Base-by-base conservation (phyloP, 2,797 vertebrate genomes). In the Zalophus californianus region DNA sequence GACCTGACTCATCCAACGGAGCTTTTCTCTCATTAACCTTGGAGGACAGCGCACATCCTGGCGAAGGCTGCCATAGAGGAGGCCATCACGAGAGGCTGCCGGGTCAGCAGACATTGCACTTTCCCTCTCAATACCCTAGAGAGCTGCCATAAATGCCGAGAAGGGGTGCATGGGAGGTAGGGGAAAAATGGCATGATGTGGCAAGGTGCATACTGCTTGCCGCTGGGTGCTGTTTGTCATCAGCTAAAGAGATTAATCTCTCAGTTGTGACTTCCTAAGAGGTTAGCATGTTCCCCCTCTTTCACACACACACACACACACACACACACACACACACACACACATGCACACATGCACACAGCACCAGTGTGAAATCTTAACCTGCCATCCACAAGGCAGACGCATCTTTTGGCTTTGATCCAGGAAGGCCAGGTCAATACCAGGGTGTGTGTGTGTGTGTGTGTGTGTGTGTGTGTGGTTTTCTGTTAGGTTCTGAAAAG, bases 11-110 rank as follows among this genome's bases (percentile, higher is more conserved):
- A 3, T 95, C 91, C 41, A 64, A 86, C 29, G 77, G 60, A 8
- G 78, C 50, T 94, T 94, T 96, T 56, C 96, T 60, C 44, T 93
- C 73, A 23, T 94, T 91, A 94, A 97, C 91, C 93, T 97, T 91
- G 66, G 95, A 95, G 84, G 41, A 54, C 0, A 2, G 54, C 0
- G 0, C 38, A 62, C 13, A 44, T 35, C 58, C 84, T 0, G 0
- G 32, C 0, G 13, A 92, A 13, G 12, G 38, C 18, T 52, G 52
- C 86, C 95, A 20, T 58, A 38, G 72, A 96, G 91, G 27, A n/a
- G 5, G 68, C 3, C 41, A 7, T 79, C 93, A 77, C 11, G 80
- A 96, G 86, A 90, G 97, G 95, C 66, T 90, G 92, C 77, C 10
- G 20, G 93, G 77, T 96, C 62, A 94, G 88, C 86, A 79, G 86